Percentiles rank a stretch among this genome's conserved stretches.
These are phyloP conservation scores for Tauraco hartlaubi DNA, from an alignment of 2,797 vertebrate species.

Conservation along the genomic window DNA sequence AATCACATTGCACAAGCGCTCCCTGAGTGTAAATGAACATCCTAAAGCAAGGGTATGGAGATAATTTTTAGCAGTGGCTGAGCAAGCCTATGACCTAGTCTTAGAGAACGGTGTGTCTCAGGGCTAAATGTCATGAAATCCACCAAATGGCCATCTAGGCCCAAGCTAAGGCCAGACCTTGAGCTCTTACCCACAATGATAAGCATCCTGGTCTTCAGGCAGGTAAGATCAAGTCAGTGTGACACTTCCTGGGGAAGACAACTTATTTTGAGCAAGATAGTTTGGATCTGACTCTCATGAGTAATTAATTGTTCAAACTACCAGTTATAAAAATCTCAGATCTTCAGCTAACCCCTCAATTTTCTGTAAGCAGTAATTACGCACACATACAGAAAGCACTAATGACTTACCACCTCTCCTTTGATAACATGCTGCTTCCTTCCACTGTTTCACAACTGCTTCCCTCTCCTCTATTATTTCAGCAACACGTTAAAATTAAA, in stretches of 20 bases:
- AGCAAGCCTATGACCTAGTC: neutral
- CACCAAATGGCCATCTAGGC: neutral
- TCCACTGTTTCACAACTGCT: neutral
- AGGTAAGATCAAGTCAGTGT: neutral
- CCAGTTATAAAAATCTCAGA: neutral
- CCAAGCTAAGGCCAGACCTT: neutral
- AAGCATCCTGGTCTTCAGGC: neutral
- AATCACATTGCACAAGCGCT: accelerated
- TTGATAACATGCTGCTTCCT: neutral
- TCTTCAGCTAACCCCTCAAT: neutral
- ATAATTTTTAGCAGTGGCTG: neutral
- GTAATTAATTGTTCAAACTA: neutral
- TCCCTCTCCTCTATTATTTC: neutral
- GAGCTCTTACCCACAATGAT: neutral
- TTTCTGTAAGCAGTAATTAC: neutral
- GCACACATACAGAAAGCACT: neutral
- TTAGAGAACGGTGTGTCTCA: neutral
- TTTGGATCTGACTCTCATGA: neutral
- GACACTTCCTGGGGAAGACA: neutral
- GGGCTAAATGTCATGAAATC: neutral
- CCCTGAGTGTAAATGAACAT: neutral
- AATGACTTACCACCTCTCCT: neutral
- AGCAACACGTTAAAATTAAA: neutral
- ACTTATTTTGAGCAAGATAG: neutral
- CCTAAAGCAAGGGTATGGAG: neutral